A percentile compares a stretch with the other conserved stretches of the same genome.
Evolutionary conservation across 2,113 vertebrate species (phyloP).

Genomic region (Ictalurus punctatus): DNA sequence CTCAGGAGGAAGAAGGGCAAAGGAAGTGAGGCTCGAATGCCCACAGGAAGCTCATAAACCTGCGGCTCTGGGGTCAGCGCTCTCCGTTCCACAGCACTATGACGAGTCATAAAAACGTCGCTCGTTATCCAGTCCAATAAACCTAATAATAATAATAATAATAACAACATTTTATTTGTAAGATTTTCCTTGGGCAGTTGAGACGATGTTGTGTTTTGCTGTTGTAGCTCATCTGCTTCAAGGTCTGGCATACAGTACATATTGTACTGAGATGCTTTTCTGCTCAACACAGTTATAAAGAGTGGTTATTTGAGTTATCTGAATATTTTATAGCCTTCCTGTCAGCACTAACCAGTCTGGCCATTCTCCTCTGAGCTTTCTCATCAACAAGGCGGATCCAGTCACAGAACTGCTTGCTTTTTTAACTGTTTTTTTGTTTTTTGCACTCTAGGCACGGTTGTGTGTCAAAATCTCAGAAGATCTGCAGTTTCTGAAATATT

Average conservation of each 20-base stretch:
- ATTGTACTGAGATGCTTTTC: background rate
- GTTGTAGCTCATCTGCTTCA: background rate
- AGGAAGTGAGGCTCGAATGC: slow-evolving; percentile 67
- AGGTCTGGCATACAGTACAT: background rate
- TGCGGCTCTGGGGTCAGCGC: slow-evolving; percentile 69
- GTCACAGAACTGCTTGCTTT: background rate
- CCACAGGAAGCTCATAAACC: slow-evolving; percentile 73
- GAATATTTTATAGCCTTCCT: background rate
- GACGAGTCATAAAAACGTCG: slow-evolving; percentile 72
- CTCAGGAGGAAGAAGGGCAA: slow-evolving; percentile 49
- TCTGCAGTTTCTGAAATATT: background rate
- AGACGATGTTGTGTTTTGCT: background rate
- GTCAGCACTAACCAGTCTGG: background rate
- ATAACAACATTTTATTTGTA: background rate
- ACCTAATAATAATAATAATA: slow-evolving; percentile 44
- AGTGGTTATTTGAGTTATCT: background rate
- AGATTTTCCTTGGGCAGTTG: background rate
- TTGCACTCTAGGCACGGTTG: background rate
- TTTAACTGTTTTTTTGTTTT: background rate
- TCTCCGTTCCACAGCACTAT: slow-evolving; percentile 73
- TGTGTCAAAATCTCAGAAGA: background rate
- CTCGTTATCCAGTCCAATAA: slow-evolving; percentile 73
- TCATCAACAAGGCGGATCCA: background rate
- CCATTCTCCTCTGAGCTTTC: background rate
- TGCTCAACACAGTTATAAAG: background rate